Evolutionary conservation across 2,113 vertebrate species (phyloP), one percentile per base, ranked within the genome.

Genomic region (Octodon degus): DNA sequence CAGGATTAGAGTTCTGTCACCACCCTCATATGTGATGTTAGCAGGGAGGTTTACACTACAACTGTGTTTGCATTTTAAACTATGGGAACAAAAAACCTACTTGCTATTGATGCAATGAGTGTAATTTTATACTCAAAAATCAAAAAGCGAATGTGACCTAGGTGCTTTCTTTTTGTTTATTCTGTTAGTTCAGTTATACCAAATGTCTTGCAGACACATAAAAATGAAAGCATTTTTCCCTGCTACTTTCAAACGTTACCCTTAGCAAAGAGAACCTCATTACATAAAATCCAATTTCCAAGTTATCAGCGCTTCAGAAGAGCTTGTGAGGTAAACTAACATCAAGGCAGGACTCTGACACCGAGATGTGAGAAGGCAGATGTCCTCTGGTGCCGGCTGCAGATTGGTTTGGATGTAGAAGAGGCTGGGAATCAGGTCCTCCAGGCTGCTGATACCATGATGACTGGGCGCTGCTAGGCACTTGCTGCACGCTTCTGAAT

Each of bases 91-190:
- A 72, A 83, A 50, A 70, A 60, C 60, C 60, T 58, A 43, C 37
- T 82, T 79, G 4, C 91, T 90, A 37, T 50, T 34, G 74, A 92
- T 92, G 17, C 30, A 22, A 72, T 58, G 9, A 76, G 47, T 86
- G 25, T 32, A 55, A 91, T 91, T 83, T 92, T 55, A 62, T 90
- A 72, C 34, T 83, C 2, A 50, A 95, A 91, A 86, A 50, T 85
- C 22, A 85, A 43, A 84, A 88, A 2, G 7, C 76, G 17, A 16
- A 17, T 47, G 1, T 27, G 40, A 86, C 40, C n/a, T 50, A 32
- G 4, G 1, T 74, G 77, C 90, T 58, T 92, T 82, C 14, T 72
- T 93, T 58, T n/a, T 34, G 63, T 4, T 89, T 76, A 84, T 58
- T 93, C 85, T 86, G 1, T 93, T 79, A 62, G 32, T 43, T 94